A percentile compares a stretch with the other conserved stretches of the same genome.
Conservation (phyloP, 2,113 vertebrate species). For the Sterrhoptilus dennistouni region DNA sequence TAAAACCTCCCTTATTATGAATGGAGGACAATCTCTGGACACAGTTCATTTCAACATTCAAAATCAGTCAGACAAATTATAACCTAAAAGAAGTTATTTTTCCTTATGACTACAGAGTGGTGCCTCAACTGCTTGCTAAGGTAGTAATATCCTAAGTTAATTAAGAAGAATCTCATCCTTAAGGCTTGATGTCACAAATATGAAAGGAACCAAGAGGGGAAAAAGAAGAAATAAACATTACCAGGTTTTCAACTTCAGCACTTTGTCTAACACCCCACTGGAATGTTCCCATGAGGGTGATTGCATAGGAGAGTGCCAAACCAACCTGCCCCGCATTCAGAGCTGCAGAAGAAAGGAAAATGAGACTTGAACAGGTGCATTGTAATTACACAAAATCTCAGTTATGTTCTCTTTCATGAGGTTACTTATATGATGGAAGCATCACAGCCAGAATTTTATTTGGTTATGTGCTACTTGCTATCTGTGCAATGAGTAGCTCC, state of each 20-base stretch:
- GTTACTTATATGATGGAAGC: neutral
- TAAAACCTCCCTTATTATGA: neutral
- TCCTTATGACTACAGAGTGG: neutral
- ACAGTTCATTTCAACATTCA: neutral
- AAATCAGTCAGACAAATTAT: neutral
- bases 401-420: neutral
- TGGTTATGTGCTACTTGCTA: neutral
- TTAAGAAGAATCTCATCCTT: neutral
- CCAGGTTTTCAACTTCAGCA: slow-evolving; percentile 95
- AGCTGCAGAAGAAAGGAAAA: slow-evolving; percentile 64
- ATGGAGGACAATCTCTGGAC: neutral
- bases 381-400: neutral
- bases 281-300: slow-evolving; percentile 92
- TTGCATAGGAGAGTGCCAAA: slow-evolving; percentile 86
- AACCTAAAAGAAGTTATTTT: neutral
- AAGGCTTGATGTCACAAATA: slow-evolving; percentile 5
- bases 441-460: neutral
- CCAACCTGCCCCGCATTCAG: slow-evolving; percentile 88
- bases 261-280: slow-evolving; percentile 97
- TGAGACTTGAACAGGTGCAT: neutral
- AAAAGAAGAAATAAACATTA: slow-evolving; percentile 69
- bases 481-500: neutral
- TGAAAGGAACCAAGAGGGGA: neutral
- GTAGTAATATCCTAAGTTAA: neutral
- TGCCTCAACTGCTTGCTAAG: neutral